phyloP scores from a whole-genome alignment of 1,140 invertebrate genomes.

The Hermatobates lingyangjiaoensis region DNA sequence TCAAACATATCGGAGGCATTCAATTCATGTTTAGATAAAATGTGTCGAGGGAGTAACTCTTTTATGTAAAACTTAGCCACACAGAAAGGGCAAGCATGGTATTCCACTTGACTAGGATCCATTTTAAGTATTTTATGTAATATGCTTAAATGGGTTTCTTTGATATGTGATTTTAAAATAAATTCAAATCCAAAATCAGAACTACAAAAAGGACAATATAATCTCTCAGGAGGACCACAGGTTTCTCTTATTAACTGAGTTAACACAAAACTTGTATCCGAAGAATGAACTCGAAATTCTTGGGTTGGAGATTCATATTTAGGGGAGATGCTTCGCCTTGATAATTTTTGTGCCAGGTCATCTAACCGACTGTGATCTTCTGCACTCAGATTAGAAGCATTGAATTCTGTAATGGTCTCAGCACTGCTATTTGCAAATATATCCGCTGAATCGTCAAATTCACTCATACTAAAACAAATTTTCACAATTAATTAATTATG shows the following conservation, averaged over 20 bases:
- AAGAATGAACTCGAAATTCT: no score
- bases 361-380: not conserved
- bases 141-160: conserved; percentile 14
- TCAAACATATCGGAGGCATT: conserved; percentile 12
- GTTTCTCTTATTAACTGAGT: conserved; percentile 15
- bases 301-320: no score
- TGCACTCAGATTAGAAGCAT: not conserved
- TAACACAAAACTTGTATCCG: conserved; percentile 11
- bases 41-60: conserved; percentile 18
- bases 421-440: conserved; percentile 18
- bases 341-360: not conserved
- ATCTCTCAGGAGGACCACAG: conserved; percentile 8
- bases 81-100: conserved; percentile 18
- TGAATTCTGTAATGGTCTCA: conserved; percentile 15
- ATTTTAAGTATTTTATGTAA: conserved; percentile 13
- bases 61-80: conserved; percentile 18
- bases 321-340: no score
- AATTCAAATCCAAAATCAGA: conserved; percentile 18
- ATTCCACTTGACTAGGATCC: conserved; percentile 8
- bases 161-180: conserved; percentile 19
- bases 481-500: no score
- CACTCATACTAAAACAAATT: not conserved
- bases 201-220: conserved; percentile 20
- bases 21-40: conserved; percentile 17
- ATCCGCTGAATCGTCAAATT: conserved; percentile 14